These are phyloP conservation scores for Leucoraja ocellata DNA, from an alignment of 2,797 vertebrate species.

Conservation along the genomic window DNA sequence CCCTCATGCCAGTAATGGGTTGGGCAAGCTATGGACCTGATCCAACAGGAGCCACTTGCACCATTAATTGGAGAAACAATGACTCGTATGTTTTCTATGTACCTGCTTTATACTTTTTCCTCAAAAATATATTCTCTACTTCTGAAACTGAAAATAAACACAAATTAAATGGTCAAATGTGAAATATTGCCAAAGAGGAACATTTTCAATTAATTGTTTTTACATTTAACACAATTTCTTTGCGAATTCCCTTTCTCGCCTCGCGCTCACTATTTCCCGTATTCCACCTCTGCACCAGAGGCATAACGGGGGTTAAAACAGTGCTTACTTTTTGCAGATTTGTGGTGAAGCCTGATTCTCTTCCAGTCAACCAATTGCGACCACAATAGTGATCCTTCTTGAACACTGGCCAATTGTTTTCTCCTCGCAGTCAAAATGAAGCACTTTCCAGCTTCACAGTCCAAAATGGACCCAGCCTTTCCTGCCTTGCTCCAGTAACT, in stretches of 20 bases:
- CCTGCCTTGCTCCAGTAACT: not conserved
- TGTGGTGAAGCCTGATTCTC: not conserved
- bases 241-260: not conserved
- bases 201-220: not conserved
- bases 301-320: not conserved
- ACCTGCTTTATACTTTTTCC: not conserved
- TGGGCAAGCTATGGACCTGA: slow-evolving; percentile 90
- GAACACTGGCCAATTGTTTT: too few species aligned
- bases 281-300: not conserved
- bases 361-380: not conserved
- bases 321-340: not conserved
- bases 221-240: not conserved
- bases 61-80: slow-evolving; percentile 89
- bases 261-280: not conserved
- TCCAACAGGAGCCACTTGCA: slow-evolving; percentile 91
- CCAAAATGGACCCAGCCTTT: too few species aligned
- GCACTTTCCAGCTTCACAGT: too few species aligned
- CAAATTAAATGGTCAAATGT: not conserved
- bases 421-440: too few species aligned
- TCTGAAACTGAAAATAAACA: slow-evolving; percentile 16
- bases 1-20: slow-evolving; percentile 77
- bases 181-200: not conserved
- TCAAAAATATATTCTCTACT: not conserved
- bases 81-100: slow-evolving; percentile 65
- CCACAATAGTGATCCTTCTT: not conserved